Conservation (phyloP, 2,113 vertebrate genomes). For the Uria lomvia region DNA sequence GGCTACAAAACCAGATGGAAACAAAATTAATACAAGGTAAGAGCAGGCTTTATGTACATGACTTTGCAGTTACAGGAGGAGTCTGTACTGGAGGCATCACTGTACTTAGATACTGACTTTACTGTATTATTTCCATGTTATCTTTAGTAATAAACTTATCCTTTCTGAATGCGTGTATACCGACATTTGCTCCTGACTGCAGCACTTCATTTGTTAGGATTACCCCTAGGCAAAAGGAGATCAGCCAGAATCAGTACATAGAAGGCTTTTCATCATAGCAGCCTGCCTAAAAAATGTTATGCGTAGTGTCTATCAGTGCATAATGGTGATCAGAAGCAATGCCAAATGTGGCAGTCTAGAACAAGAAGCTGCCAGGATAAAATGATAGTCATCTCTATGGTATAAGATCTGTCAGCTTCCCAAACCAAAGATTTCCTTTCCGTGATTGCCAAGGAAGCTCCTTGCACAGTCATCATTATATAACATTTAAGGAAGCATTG, state of each 20-base stretch:
- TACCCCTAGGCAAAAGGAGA: conserved; percentile 4
- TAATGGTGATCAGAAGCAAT: neutral
- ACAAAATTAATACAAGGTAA: neutral
- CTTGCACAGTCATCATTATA: neutral
- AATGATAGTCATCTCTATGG: neutral
- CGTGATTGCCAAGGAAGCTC: neutral
- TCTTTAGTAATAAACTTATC: neutral
- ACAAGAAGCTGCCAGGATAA: neutral
- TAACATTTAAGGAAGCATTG: neutral
- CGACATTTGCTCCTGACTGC: neutral
- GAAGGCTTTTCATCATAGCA: neutral
- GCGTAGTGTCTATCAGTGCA: neutral
- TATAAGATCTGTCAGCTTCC: neutral
- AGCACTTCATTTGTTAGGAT: neutral
- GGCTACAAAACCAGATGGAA: neutral
- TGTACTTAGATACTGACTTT: neutral
- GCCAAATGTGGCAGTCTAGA: neutral
- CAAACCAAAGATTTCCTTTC: conserved; percentile 11
- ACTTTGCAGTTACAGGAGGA: neutral
- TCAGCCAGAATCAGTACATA: neutral
- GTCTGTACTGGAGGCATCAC: neutral
- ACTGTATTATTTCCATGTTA: neutral
- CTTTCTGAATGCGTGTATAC: neutral
- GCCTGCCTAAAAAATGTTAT: neutral
- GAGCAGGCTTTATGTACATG: neutral